These are phyloP conservation scores for Temnothorax curvispinosus DNA, from an alignment of 1,140 invertebrate species.

Conservation along the genomic window DNA sequence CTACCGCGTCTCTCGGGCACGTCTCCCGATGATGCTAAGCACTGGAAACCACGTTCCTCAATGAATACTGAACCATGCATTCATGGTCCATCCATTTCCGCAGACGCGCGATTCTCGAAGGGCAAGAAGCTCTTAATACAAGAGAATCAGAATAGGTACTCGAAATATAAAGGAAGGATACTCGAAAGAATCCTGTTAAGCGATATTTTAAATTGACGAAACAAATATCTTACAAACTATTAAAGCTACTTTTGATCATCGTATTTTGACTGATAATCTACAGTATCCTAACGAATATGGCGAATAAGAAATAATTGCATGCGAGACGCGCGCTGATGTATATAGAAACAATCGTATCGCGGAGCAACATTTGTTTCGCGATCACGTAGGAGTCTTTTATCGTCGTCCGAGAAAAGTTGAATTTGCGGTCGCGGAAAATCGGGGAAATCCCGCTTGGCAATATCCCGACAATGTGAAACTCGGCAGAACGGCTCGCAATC, in stretches of 20 bases:
- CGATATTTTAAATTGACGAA: not conserved
- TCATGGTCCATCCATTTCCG: slow-evolving; percentile 10
- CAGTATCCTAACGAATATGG: not conserved
- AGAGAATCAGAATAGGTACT: not conserved
- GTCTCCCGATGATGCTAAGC: not conserved
- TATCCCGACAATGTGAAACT: slow-evolving; percentile 31
- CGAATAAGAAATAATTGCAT: not conserved
- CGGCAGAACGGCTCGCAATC: slow-evolving; percentile 37
- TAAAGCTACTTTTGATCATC: not conserved
- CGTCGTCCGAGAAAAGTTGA: not conserved
- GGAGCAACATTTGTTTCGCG: slow-evolving; percentile 10
- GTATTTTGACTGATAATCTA: not conserved
- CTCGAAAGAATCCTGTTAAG: not conserved
- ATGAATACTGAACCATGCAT: slow-evolving; percentile 62
- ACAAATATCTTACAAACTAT: not conserved
- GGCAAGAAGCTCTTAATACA: slow-evolving; percentile 7
- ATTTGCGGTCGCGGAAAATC: slow-evolving; percentile 43
- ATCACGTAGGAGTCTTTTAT: slow-evolving; percentile 23
- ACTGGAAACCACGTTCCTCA: not conserved
- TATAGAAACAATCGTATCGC: slow-evolving; percentile 9
- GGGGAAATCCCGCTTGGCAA: slow-evolving; percentile 7
- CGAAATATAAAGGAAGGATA: not conserved
- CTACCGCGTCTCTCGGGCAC: slow-evolving; percentile 35
- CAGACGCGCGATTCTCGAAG: not conserved
- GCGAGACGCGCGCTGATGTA: not conserved